A percentile compares a stretch with the other conserved stretches of the same genome.
These are phyloP conservation scores for Chloroclystis v-ata DNA, from an alignment of 2,888 invertebrate genomes.

Conservation along the genomic window DNA sequence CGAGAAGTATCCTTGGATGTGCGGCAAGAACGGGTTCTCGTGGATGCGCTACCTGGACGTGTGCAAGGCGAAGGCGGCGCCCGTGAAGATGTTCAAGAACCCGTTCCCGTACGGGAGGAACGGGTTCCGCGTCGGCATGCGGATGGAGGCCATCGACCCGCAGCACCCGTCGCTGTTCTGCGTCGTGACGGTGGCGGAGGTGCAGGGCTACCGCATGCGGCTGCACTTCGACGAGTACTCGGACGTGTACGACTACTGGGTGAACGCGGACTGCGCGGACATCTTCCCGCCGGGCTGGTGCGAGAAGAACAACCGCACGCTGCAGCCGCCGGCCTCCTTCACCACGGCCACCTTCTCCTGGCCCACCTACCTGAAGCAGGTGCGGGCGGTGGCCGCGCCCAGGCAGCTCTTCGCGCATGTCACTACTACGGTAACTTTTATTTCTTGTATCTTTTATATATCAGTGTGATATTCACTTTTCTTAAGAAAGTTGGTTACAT, in stretches of 20 bases:
- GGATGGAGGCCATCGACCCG: constrained; percentile 95
- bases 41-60: constrained; percentile 87
- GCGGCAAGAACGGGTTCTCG: constrained; percentile 84
- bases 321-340: constrained; percentile 88
- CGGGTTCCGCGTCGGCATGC: constrained; percentile 90
- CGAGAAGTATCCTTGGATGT: constrained; percentile 82
- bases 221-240: constrained; percentile 95
- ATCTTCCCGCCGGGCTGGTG: constrained; percentile 97
- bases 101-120: constrained; percentile 87
- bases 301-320: constrained; percentile 85
- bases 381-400: constrained; percentile 87
- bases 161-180: constrained; percentile 93
- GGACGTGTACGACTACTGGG: constrained; percentile 94
- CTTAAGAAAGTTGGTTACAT: no score
- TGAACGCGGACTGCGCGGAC: constrained; percentile 93
- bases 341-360: constrained; percentile 84
- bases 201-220: constrained; percentile 88
- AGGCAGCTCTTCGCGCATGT: constrained; percentile 85
- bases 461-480: neutral
- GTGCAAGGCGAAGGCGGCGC: constrained; percentile 85
- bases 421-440: constrained; percentile 80
- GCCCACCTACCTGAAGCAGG: constrained; percentile 87
- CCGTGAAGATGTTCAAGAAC: constrained; percentile 86
- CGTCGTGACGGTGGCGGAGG: constrained; percentile 90
- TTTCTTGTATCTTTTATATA: constrained; percentile 30